Percentiles rank a stretch among this genome's conserved stretches.
phyloP scores from a whole-genome alignment of 1,140 invertebrate genomes.

The Camponotus floridanus region DNA sequence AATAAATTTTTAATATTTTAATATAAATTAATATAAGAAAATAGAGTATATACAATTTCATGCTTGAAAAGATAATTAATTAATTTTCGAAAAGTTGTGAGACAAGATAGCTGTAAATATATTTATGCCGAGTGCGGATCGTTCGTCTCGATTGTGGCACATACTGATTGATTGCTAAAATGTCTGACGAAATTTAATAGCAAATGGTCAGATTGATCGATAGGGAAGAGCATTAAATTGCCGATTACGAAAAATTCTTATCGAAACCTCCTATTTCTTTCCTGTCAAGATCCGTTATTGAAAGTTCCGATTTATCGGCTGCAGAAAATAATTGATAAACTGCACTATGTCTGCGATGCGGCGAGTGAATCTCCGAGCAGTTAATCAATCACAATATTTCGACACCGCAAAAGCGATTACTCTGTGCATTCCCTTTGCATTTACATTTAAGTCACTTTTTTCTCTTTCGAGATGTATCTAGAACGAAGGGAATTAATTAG shows the following conservation, averaged over 20 bases:
- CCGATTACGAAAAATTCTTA: conserved; percentile 40
- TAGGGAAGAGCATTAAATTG: conserved; percentile 35
- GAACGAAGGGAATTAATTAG: conserved; percentile 28
- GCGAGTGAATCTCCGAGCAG: conserved; percentile 46
- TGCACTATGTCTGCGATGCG: conserved; percentile 47
- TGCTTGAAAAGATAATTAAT: background rate
- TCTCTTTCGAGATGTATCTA: conserved; percentile 18
- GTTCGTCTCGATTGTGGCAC: conserved; percentile 17
- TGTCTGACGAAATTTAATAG: conserved; percentile 46
- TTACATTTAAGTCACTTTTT: conserved; percentile 60
- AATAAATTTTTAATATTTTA: background rate
- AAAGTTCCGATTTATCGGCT: conserved; percentile 57
- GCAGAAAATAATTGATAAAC: conserved; percentile 62
- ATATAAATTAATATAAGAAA: background rate
- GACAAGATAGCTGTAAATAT: background rate
- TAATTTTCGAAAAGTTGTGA: background rate
- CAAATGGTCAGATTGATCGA: conserved; percentile 49
- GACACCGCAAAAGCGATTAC: conserved; percentile 45
- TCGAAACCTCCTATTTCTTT: conserved; percentile 46
- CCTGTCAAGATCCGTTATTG: conserved; percentile 50
- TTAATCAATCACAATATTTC: conserved; percentile 64
- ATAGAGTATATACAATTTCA: background rate
- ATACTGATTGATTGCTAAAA: conserved; percentile 28
- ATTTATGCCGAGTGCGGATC: background rate
- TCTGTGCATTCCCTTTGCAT: conserved; percentile 33